A percentile compares a stretch with the other conserved stretches of the same genome.
Conservation (phyloP, 2,113 vertebrate genomes). For the Paraplagusia blochii region DNA sequence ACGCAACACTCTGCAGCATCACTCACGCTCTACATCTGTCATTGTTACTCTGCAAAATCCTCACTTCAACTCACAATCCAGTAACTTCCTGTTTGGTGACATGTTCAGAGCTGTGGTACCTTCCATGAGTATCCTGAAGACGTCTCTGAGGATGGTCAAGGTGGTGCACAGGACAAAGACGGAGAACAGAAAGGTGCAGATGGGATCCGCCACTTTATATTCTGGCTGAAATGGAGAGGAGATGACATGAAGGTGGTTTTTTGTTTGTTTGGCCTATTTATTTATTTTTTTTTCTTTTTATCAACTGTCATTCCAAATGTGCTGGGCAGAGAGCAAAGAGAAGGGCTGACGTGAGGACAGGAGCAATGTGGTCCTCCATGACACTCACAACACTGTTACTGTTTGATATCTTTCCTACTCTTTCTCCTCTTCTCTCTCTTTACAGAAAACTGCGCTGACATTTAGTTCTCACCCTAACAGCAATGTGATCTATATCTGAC, state of each 20-base stretch:
- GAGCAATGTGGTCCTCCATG: too few relatives aligned
- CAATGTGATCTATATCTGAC: slow-evolving; percentile 71
- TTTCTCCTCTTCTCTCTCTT: too few relatives aligned
- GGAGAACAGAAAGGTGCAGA: slow-evolving; percentile 96
- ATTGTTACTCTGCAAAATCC: too few relatives aligned
- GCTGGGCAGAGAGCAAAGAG: neutral
- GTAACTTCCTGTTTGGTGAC: too few relatives aligned
- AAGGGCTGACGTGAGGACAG: slow-evolving; percentile 27
- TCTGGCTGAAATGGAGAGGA: slow-evolving; percentile 81
- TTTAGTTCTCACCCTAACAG: slow-evolving; percentile 26
- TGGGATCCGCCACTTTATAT: slow-evolving; percentile 93
- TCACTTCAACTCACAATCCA: too few relatives aligned
- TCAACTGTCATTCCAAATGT: slow-evolving; percentile 3
- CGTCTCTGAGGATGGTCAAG: slow-evolving; percentile 88
- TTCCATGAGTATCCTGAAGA: slow-evolving; percentile 95
- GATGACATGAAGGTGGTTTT: neutral
- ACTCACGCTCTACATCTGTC: too few relatives aligned
- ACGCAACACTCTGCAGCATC: too few relatives aligned
- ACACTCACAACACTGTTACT: neutral
- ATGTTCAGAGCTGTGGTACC: too few relatives aligned
- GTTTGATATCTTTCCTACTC: too few relatives aligned
- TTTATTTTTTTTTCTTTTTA: slow-evolving; percentile 34
- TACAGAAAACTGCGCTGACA: too few relatives aligned
- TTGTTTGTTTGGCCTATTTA: too few relatives aligned
- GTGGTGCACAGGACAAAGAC: slow-evolving; percentile 93